Evolutionary conservation across 1,140 invertebrate genomes (phyloP), one percentile per base, ranked within the genome.

Genomic region (Caenorhabditis remanei): DNA sequence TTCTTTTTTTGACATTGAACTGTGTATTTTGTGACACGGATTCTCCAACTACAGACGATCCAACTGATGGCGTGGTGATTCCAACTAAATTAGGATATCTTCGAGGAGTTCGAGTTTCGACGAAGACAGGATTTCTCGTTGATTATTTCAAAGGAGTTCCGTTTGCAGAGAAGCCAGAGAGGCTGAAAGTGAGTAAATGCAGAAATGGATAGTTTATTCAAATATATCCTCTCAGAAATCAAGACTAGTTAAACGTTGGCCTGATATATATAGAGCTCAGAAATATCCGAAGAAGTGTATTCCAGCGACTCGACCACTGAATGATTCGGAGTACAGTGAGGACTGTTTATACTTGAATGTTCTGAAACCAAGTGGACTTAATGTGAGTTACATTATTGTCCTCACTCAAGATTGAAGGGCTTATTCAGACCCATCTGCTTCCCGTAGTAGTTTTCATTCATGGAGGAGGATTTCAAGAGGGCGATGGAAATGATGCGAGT

Each of bases 401-500:
- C 13, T 24, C 24, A 11, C 61, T 2, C 5, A 63, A 13, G 40
- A 63, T 13, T 32, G 5, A 24, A 32, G 21, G n/a, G 19, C 19
- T 32, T 32, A 32, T 32, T 32, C 32, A 32, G 32, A 32, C 32
- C 32, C 0, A 0, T 2, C 32, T 2, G 32, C 32, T 13, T 50
- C 71, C 71, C 8, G 71, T 79, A 11, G 71, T 79, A 8, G 71
- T 79, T 21, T 79, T 79, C 40, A 50, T 79, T 50, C 71, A 79
- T 79, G 71, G 71, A 11, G 71, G 71, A 50, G 71, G 71, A 13
- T 79, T 79, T 79, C 71, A 79, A 79, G 71, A 79, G 24, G 71
- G 71, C 9, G 71, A 79, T 53, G 71, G 71, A 8, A 79, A 79
- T 41, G 71, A 79, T 24, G 71, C 71, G 11, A 79, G 71, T 19